phyloP scores from a whole-genome alignment of 2,888 invertebrate species.

The Sarcophaga carnaria region DNA sequence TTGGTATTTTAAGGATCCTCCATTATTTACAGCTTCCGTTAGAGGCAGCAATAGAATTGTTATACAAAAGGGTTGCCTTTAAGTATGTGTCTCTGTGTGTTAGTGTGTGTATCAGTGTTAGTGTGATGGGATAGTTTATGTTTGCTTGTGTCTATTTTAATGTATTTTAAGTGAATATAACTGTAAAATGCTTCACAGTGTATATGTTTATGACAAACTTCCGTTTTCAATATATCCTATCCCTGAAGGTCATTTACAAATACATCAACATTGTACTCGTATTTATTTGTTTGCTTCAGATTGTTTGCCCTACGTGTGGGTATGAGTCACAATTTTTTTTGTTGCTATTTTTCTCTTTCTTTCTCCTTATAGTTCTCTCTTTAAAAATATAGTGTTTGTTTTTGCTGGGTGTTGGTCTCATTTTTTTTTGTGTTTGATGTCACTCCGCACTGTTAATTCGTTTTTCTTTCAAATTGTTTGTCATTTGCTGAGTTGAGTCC shows the following conservation, averaged over 20 bases:
- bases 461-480: constrained; percentile 4
- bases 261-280: constrained; percentile 8
- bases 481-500: neutral
- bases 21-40: constrained; percentile 59
- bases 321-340: neutral
- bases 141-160: neutral
- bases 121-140: too few relatives aligned
- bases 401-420: neutral
- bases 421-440: neutral
- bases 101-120: neutral
- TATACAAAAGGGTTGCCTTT: neutral
- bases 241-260: constrained; percentile 34
- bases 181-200: constrained; percentile 36
- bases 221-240: constrained; percentile 59
- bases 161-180: constrained; percentile 46
- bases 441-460: neutral
- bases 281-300: constrained; percentile 4
- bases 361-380: neutral
- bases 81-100: neutral
- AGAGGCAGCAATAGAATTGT: constrained; percentile 6
- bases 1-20: constrained; percentile 42
- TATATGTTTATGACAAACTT: constrained; percentile 60
- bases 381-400: neutral
- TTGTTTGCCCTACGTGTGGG: neutral
- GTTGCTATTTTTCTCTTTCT: neutral